These are phyloP conservation scores for Poeciliopsis turneri DNA, from an alignment of 2,797 vertebrate species.

Conservation along the genomic window DNA sequence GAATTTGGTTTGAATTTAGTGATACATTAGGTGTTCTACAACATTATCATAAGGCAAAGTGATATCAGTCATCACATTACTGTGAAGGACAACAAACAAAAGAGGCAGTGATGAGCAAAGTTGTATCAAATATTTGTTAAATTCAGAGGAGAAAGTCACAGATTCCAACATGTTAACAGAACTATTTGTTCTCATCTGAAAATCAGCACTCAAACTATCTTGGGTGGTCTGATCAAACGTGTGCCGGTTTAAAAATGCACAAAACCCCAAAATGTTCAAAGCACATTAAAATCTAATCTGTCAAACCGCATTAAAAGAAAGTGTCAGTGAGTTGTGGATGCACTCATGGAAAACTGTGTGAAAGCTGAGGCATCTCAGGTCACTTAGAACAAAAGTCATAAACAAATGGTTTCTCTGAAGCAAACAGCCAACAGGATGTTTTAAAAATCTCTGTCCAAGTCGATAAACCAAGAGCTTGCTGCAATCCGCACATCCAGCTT, in stretches of 20 bases:
- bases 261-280: slow-evolving; percentile 42
- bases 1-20: not conserved
- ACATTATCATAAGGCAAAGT: not conserved
- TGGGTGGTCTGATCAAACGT: slow-evolving; percentile 61
- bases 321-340: slow-evolving; percentile 42
- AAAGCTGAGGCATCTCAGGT: slow-evolving; percentile 46
- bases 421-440: slow-evolving; percentile 55
- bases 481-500: slow-evolving; percentile 19
- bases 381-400: slow-evolving; percentile 60
- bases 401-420: slow-evolving; percentile 42
- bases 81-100: not conserved
- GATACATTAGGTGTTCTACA: not conserved
- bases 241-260: slow-evolving; percentile 46
- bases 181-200: slow-evolving; percentile 10
- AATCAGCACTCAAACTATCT: slow-evolving; percentile 23
- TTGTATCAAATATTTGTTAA: not conserved
- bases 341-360: slow-evolving; percentile 40
- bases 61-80: not conserved
- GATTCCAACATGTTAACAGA: not conserved
- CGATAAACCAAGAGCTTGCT: slow-evolving; percentile 26
- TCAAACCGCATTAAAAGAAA: slow-evolving; percentile 54
- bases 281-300: slow-evolving; percentile 49
- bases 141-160: not conserved
- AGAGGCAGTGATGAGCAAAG: not conserved
- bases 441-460: slow-evolving; percentile 29